These are phyloP conservation scores for Zaprionus gabonicus DNA, from an alignment of 1,140 invertebrate species.

Conservation along the genomic window DNA sequence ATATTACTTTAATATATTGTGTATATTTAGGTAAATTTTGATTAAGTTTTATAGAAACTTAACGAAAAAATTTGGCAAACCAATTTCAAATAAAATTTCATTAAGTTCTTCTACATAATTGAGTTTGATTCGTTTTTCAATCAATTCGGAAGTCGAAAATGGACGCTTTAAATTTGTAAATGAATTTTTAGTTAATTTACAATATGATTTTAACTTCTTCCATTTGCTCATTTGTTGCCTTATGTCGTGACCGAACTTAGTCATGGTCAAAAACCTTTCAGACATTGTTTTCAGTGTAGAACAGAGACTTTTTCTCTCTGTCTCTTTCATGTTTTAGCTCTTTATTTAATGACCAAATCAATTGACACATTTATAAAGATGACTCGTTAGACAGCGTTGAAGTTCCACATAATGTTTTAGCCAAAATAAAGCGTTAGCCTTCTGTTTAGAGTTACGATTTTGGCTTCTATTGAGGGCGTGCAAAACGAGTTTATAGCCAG, in stretches of 20 bases:
- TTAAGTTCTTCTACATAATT: neutral
- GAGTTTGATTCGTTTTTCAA: neutral
- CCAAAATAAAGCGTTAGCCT: neutral
- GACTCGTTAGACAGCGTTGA: neutral
- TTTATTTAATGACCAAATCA: slow-evolving; percentile 1
- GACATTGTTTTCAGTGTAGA: too few relatives aligned
- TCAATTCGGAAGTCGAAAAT: neutral
- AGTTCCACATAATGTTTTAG: neutral
- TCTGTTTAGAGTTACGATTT: neutral
- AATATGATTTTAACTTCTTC: neutral
- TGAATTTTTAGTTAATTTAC: neutral
- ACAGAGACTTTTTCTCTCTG: neutral
- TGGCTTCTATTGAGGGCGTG: slow-evolving; percentile 5
- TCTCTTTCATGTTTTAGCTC: neutral
- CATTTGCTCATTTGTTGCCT: neutral
- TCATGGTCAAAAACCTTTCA: neutral
- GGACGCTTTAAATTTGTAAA: neutral
- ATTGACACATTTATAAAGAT: slow-evolving; percentile 3
- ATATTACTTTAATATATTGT: neutral
- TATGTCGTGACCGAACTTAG: neutral
- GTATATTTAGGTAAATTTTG: neutral
- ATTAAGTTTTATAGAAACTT: too few relatives aligned
- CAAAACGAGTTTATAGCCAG: slow-evolving; percentile 7
- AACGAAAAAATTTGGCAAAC: neutral
- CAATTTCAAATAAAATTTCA: neutral